These are phyloP conservation scores for Brachyrhaphis roseni DNA, from an alignment of 2,797 vertebrate genomes.

Conservation along the genomic window DNA sequence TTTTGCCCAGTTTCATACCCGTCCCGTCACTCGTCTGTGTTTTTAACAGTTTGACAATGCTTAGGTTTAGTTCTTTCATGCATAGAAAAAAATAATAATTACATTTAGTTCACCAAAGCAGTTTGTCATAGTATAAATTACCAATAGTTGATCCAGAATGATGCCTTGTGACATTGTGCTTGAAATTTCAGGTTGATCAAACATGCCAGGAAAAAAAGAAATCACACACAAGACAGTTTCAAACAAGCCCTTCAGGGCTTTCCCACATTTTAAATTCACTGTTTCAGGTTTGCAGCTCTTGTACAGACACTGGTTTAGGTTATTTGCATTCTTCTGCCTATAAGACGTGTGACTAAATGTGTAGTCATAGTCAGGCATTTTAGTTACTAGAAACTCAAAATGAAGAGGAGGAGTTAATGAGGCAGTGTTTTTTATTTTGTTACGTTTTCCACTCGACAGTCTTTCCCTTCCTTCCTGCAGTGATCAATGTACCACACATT, in stretches of 20 bases:
- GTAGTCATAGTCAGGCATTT: not conserved
- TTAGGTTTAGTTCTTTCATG: not conserved
- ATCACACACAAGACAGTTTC: not conserved
- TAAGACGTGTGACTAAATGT: not conserved
- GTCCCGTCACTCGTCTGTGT: not conserved
- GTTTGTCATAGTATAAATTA: not conserved
- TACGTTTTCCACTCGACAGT: not conserved
- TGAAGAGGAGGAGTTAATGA: not conserved
- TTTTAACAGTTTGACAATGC: not conserved
- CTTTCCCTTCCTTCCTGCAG: not conserved
- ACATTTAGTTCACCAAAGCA: not conserved
- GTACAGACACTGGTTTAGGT: not conserved
- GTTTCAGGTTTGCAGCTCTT: not conserved
- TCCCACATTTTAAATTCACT: not conserved
- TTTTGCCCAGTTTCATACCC: not conserved
- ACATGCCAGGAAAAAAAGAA: not conserved
- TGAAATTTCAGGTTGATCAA: not conserved
- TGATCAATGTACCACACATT: slow-evolving; percentile 38
- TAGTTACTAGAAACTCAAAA: not conserved
- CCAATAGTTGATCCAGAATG: not conserved
- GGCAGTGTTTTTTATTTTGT: not conserved
- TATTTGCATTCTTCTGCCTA: not conserved
- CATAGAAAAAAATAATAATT: not conserved
- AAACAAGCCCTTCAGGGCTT: not conserved
- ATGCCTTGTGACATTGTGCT: not conserved